Conservation (phyloP, 2,113 vertebrate species). For the Onychostoma macrolepis region DNA sequence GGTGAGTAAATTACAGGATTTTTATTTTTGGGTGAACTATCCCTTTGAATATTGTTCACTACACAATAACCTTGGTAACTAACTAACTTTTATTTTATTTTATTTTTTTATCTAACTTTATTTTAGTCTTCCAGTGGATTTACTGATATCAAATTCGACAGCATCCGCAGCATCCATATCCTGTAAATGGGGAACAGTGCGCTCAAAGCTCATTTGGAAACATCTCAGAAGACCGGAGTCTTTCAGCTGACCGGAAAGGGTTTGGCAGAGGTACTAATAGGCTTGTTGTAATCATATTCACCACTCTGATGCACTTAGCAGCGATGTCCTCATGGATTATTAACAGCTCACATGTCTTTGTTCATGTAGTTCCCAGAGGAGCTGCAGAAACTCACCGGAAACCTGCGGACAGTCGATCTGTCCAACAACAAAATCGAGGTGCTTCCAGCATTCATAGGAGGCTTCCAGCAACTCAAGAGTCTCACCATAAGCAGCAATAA, state of each 20-base stretch:
- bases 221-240: slow-evolving; percentile 96
- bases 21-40: neutral
- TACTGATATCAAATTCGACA: neutral
- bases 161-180: neutral
- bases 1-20: too few relatives aligned
- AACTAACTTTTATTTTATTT: neutral
- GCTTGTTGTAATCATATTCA: slow-evolving; percentile 10
- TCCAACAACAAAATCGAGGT: slow-evolving; percentile 92
- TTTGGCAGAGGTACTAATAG: slow-evolving; percentile 84
- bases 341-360: slow-evolving; percentile 7
- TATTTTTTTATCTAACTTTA: neutral
- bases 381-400: slow-evolving; percentile 86
- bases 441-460: slow-evolving; percentile 84
- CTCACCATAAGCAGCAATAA: slow-evolving; percentile 89
- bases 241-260: slow-evolving; percentile 94
- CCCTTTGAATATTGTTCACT: neutral
- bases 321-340: neutral
- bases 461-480: slow-evolving; percentile 90
- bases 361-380: slow-evolving; percentile 89
- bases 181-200: slow-evolving; percentile 93
- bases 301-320: neutral
- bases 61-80: neutral
- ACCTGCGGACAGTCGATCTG: slow-evolving; percentile 92
- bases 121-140: slow-evolving; percentile 5
- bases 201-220: slow-evolving; percentile 95